These are phyloP conservation scores for Malacosoma neustria DNA, from an alignment of 2,888 invertebrate genomes.

Conservation along the genomic window DNA sequence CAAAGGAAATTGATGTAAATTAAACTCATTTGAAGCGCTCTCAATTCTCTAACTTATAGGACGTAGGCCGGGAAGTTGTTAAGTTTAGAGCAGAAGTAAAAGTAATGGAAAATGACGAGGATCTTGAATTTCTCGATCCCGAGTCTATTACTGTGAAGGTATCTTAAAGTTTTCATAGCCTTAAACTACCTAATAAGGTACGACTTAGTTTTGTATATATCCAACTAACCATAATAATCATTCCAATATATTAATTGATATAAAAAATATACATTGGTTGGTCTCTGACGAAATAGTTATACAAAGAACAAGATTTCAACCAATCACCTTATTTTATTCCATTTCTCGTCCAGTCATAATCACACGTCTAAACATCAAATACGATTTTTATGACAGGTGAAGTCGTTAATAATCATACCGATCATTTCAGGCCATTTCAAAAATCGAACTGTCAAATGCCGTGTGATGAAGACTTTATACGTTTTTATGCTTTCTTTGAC, in stretches of 20 bases:
- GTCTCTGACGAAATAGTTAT: too few species aligned
- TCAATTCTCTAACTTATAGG: not conserved
- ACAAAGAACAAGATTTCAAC: slow-evolving; percentile 21
- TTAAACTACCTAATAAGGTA: not conserved
- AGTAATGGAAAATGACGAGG: not conserved
- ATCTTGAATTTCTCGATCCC: not conserved
- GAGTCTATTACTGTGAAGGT: not conserved
- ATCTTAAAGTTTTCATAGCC: not conserved
- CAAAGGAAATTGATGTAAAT: not conserved
- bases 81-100: not conserved
- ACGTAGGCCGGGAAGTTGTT: not conserved
- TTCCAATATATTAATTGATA: too few species aligned
- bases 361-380: slow-evolving; percentile 26
- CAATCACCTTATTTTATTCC: slow-evolving; percentile 21
- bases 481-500: slow-evolving; percentile 57
- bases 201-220: too few species aligned
- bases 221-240: too few species aligned
- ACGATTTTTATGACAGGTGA: slow-evolving; percentile 23
- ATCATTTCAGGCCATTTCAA: slow-evolving; percentile 34
- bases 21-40: not conserved
- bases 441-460: slow-evolving; percentile 64
- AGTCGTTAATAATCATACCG: slow-evolving; percentile 38
- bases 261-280: too few species aligned
- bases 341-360: too few species aligned
- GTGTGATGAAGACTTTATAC: slow-evolving; percentile 60